Percentiles rank a stretch among this genome's conserved stretches.
Conservation (phyloP, 2,888 invertebrate species). For the Idaea aversata region DNA sequence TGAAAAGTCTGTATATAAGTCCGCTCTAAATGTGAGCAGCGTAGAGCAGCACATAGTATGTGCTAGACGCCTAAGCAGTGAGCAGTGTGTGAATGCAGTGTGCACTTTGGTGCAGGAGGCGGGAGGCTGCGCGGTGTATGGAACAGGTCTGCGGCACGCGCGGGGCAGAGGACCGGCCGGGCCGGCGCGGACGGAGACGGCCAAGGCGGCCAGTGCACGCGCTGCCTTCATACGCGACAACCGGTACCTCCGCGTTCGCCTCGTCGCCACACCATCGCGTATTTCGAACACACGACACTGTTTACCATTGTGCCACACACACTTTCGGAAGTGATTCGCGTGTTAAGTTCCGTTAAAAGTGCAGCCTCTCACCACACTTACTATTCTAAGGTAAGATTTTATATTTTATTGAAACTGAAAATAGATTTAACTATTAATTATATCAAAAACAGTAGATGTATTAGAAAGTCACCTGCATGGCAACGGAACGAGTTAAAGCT, state of each 20-base stretch:
- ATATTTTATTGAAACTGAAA: slow-evolving; percentile 20
- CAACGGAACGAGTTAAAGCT: slow-evolving; percentile 70
- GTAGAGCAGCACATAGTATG: neutral
- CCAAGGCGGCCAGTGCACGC: slow-evolving; percentile 69
- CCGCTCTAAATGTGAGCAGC: neutral
- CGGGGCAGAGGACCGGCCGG: slow-evolving; percentile 61
- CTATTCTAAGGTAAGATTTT: slow-evolving; percentile 62
- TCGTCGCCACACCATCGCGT: slow-evolving; percentile 29
- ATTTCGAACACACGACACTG: slow-evolving; percentile 31
- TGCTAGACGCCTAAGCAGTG: neutral
- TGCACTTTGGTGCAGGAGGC: slow-evolving; percentile 32
- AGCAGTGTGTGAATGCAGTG: neutral
- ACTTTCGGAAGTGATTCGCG: slow-evolving; percentile 52
- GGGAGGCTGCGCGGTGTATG: slow-evolving; percentile 50
- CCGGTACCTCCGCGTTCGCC: slow-evolving; percentile 29
- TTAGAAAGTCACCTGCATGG: slow-evolving; percentile 75
- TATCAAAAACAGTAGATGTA: slow-evolving; percentile 51
- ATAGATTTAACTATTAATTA: slow-evolving; percentile 14
- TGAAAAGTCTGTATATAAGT: neutral
- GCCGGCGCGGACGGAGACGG: slow-evolving; percentile 41
- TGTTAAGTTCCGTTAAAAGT: slow-evolving; percentile 68
- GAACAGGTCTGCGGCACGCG: slow-evolving; percentile 75
- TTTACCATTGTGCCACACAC: slow-evolving; percentile 34
- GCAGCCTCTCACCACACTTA: slow-evolving; percentile 52
- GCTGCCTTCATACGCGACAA: slow-evolving; percentile 56